These are phyloP conservation scores for Patella pellucida DNA, from an alignment of 2,888 invertebrate genomes.

Conservation along the genomic window DNA sequence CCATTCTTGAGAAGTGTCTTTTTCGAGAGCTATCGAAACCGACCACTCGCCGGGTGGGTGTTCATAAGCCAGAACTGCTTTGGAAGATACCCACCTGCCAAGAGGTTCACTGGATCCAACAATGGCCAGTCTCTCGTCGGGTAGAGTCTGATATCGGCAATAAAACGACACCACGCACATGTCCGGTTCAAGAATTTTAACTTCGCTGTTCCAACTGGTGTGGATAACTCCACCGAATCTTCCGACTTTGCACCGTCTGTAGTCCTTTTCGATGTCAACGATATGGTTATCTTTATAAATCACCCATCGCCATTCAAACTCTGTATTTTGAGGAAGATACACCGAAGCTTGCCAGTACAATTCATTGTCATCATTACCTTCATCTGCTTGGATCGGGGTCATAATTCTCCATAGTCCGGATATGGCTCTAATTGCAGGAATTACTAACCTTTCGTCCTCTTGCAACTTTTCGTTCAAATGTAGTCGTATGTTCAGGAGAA, in stretches of 20 bases:
- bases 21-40: neutral
- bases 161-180: slow-evolving; percentile 3
- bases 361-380: neutral
- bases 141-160: neutral
- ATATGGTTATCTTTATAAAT: neutral
- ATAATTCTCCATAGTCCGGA: neutral
- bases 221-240: neutral
- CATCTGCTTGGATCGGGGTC: neutral
- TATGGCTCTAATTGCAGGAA: neutral
- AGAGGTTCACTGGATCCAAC: slow-evolving; percentile 3
- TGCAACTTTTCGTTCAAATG: neutral
- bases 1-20: neutral
- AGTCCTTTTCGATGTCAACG: neutral
- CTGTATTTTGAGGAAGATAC: neutral
- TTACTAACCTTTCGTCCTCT: neutral
- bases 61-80: neutral
- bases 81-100: neutral
- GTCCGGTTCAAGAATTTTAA: slow-evolving; percentile 2
- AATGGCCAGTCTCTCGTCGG: neutral
- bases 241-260: neutral
- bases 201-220: neutral
- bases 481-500: neutral
- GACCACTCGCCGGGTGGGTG: neutral
- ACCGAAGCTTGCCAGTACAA: neutral
- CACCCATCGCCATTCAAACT: neutral